phyloP scores from a whole-genome alignment of 2,797 vertebrate species.

The Amblyopsis hoosieri region DNA sequence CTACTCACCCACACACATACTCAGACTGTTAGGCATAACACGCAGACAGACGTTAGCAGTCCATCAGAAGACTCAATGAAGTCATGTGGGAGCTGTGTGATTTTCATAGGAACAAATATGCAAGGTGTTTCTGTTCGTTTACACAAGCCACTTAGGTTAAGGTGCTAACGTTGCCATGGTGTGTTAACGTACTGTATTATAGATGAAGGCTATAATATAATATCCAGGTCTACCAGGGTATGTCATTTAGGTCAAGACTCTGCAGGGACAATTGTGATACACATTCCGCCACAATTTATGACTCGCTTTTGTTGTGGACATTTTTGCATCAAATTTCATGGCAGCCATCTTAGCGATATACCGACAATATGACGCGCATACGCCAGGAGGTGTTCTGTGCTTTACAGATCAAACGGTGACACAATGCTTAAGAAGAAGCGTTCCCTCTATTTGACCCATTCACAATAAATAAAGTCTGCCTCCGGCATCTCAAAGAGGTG shows the following conservation, averaged over 20 bases:
- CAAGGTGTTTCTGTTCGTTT: background rate
- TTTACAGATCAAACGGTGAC: background rate
- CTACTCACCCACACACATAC: conserved; percentile 30
- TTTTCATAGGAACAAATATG: background rate
- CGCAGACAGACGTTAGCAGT: conserved; percentile 16
- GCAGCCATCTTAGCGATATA: background rate
- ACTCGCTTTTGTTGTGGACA: background rate
- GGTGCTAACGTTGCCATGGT: background rate
- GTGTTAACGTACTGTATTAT: background rate
- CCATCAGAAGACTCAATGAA: background rate
- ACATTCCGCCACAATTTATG: background rate
- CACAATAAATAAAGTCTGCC: conserved; percentile 37
- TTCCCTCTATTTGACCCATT: conserved; percentile 29
- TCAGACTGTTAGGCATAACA: conserved; percentile 18
- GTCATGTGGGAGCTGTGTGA: background rate
- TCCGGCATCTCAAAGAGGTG: conserved; percentile 31
- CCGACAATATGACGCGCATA: background rate
- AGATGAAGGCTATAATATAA: background rate
- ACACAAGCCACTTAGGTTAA: background rate
- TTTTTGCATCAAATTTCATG: background rate
- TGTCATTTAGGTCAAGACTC: too few species aligned
- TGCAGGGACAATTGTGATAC: background rate
- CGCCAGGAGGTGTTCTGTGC: background rate
- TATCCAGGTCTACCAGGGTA: background rate
- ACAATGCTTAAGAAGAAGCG: conserved; percentile 24